phyloP scores from a whole-genome alignment of 2,888 invertebrate genomes.

The Calameuta idolon region DNA sequence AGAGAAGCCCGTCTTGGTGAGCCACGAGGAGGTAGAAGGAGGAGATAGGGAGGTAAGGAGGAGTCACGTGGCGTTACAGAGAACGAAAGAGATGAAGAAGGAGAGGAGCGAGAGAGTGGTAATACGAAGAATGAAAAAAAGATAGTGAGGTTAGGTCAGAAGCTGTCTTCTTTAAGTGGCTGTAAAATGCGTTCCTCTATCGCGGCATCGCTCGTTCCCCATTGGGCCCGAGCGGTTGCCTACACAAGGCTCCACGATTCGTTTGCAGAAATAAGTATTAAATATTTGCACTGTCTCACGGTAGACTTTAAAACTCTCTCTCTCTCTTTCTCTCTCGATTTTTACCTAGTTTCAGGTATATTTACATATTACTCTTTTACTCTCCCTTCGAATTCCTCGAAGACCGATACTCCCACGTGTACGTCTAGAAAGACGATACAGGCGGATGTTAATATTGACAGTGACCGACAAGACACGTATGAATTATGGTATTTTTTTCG shows the following conservation, averaged over 20 bases:
- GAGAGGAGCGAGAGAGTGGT: neutral
- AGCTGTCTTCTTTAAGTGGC: constrained; percentile 27
- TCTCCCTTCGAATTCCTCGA: neutral
- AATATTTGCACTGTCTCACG: neutral
- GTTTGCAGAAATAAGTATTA: neutral
- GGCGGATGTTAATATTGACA: neutral
- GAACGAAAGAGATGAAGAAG: neutral
- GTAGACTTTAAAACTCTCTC: neutral
- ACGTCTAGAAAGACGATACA: neutral
- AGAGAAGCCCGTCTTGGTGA: neutral
- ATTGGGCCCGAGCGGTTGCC: constrained; percentile 35
- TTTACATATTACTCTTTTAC: neutral
- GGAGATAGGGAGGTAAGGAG: neutral
- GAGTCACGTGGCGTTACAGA: neutral
- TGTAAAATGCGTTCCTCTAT: constrained; percentile 37
- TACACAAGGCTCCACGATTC: neutral
- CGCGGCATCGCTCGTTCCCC: constrained; percentile 36
- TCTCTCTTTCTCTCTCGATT: constrained; percentile 6
- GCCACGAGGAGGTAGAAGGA: neutral
- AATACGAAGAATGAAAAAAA: neutral
- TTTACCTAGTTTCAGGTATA: neutral
- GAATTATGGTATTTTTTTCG: neutral
- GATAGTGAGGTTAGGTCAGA: neutral
- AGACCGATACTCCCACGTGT: neutral
- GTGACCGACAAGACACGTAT: neutral